Percentiles rank a stretch among this genome's conserved stretches.
phyloP scores from a whole-genome alignment of 2,797 vertebrate genomes.

The Stomatorhinus walkeri region DNA sequence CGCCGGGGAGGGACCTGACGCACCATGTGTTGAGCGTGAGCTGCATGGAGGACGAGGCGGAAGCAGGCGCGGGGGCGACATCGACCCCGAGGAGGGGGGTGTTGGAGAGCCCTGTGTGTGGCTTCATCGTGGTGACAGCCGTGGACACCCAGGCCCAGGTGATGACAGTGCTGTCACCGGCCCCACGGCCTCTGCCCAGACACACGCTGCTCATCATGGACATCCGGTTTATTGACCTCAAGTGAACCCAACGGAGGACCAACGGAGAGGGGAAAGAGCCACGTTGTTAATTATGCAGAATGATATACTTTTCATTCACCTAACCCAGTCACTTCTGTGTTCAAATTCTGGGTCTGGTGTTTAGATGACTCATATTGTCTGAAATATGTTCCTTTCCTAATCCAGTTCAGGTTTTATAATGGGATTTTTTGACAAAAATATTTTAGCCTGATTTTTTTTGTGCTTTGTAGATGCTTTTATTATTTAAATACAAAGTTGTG shows the following conservation, averaged over 20 bases:
- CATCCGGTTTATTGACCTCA: slow-evolving; percentile 95
- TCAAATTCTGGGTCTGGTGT: neutral
- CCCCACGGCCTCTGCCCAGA: slow-evolving; percentile 83
- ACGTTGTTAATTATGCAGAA: neutral
- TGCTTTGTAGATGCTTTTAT: slow-evolving; percentile 1
- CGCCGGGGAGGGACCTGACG: slow-evolving; percentile 88
- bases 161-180: slow-evolving; percentile 88
- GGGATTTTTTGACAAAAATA: neutral
- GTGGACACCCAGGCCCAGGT: slow-evolving; percentile 88
- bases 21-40: slow-evolving; percentile 94
- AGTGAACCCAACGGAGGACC: slow-evolving; percentile 47
- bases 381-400: neutral
- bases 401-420: neutral
- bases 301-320: neutral
- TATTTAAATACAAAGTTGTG: neutral
- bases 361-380: neutral
- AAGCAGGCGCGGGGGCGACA: slow-evolving; percentile 36
- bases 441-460: neutral
- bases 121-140: slow-evolving; percentile 90
- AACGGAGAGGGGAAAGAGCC: neutral
- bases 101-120: slow-evolving; percentile 72
- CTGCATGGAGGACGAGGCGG: slow-evolving; percentile 63
- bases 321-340: neutral
- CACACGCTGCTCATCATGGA: slow-evolving; percentile 97
- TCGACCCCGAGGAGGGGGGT: slow-evolving; percentile 48